Percentiles rank a stretch among this genome's conserved stretches.
These are phyloP conservation scores for Papilio protenor DNA, from an alignment of 2,888 invertebrate genomes.

Conservation along the genomic window DNA sequence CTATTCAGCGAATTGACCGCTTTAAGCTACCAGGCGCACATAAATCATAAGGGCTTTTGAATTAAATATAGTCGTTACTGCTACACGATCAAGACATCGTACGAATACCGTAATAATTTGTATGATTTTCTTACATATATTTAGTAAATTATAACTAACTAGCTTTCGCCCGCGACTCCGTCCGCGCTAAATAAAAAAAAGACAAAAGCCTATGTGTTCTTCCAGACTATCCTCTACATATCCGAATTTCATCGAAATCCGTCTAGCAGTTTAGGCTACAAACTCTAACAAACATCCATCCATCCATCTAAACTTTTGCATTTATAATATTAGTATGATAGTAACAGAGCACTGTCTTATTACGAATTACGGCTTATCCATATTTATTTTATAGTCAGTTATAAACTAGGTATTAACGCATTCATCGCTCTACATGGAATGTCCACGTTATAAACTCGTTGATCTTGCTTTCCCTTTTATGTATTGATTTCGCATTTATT, in stretches of 20 bases:
- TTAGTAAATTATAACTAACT: no score
- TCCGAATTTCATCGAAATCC: no score
- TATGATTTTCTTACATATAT: not conserved
- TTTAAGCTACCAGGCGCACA: constrained; percentile 39
- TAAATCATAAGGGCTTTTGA: constrained; percentile 45
- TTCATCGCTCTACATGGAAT: constrained; percentile 26
- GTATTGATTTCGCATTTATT: constrained; percentile 29
- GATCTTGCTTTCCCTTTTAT: constrained; percentile 40
- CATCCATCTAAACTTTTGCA: no score
- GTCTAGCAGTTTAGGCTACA: no score
- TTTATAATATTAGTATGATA: no score
- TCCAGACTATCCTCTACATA: no score
- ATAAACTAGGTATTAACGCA: constrained; percentile 31
- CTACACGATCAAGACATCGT: constrained; percentile 31
- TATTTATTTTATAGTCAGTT: constrained; percentile 32
- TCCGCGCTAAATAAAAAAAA: no score
- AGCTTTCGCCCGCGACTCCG: no score
- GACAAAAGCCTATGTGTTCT: no score
- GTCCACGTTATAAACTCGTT: constrained; percentile 29
- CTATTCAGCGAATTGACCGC: constrained; percentile 39
- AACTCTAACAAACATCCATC: no score
- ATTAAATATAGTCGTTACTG: constrained; percentile 42
- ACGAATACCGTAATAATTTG: not conserved
- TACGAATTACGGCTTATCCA: constrained; percentile 29
- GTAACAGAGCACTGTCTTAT: constrained; percentile 1